Percentiles rank a stretch among this genome's conserved stretches.
Conservation (phyloP, 2,113 vertebrate genomes). For the Silurus glanis region DNA sequence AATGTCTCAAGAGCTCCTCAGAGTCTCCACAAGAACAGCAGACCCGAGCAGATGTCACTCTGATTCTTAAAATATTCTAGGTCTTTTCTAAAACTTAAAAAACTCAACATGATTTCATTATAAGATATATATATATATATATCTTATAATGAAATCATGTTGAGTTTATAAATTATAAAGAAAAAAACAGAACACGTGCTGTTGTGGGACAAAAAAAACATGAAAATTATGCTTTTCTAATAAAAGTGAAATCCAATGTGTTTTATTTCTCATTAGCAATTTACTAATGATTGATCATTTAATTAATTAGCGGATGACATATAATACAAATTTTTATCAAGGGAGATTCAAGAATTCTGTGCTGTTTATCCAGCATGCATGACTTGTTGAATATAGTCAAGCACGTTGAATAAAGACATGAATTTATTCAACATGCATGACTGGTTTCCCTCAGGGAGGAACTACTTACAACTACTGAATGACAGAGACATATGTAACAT, state of each 20-base stretch:
- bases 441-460: not conserved
- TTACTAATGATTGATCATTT: not conserved
- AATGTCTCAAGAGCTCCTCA: slow-evolving; percentile 14
- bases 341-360: no score
- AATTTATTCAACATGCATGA: slow-evolving; percentile 1
- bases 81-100: not conserved
- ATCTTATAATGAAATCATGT: slow-evolving; percentile 68
- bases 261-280: not conserved
- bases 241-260: not conserved
- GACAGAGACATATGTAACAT: not conserved
- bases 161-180: no score
- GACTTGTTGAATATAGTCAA: no score
- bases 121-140: slow-evolving; percentile 26
- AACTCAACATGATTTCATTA: slow-evolving; percentile 67
- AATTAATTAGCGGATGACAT: not conserved
- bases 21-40: slow-evolving; percentile 31
- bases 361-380: no score
- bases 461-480: not conserved
- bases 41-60: slow-evolving; percentile 20
- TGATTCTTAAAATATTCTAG: not conserved
- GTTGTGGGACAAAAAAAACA: no score
- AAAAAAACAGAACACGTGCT: no score
- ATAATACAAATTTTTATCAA: no score
- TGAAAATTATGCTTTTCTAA: not conserved
- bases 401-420: no score